Evolutionary conservation across 2,113 vertebrate genomes (phyloP), one percentile per base, ranked within the genome.

Genomic region (Pelecanus crispus): DNA sequence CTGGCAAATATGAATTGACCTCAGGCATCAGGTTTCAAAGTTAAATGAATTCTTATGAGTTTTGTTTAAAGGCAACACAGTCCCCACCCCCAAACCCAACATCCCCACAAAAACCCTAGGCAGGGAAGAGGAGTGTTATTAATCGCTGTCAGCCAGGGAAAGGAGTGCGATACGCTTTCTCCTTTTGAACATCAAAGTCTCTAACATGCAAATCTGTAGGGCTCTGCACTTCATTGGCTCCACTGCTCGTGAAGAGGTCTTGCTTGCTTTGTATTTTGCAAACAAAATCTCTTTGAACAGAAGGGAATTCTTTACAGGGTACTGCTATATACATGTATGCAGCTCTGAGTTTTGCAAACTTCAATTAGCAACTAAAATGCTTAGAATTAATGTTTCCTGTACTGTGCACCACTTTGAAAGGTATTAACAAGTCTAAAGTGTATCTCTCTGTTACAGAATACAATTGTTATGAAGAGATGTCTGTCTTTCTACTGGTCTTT

Each of bases 271-370:
- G 36, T 38, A 9, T 10, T 82, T 53, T 31, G 14, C 71, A 26
- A 52, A 66, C 36, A n/a, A 50, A 28, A 25, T 18, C 56, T 20
- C 18, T 74, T 20, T 40, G 58, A 18, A 22, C n/a, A 10, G 58
- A 13, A 2, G 38, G 29, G 26, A 12, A 8, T 88, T 47, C 19
- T 36, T 21, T 1, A 4, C 9, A 2, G 44, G 49, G 6, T 13
- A 1, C 3, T 58, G 52, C 20, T 62, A 0, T 19, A 0, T 7
- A 6, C 3, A 0, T 16, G 9, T 17, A 1, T 18, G 28, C 79
- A 67, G 13, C 61, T 56, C 45, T 7, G 73, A n/a, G 79, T 9
- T 59, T 58, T 42, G 10, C 61, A 25, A 28, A 22, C 3, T 2
- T 1, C 2, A 25, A 29, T 25, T 26, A 58, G 36, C 40, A 38